Evolutionary conservation across 2,797 vertebrate genomes (phyloP).

Genomic region (Chiroxiphia lanceolata): DNA sequence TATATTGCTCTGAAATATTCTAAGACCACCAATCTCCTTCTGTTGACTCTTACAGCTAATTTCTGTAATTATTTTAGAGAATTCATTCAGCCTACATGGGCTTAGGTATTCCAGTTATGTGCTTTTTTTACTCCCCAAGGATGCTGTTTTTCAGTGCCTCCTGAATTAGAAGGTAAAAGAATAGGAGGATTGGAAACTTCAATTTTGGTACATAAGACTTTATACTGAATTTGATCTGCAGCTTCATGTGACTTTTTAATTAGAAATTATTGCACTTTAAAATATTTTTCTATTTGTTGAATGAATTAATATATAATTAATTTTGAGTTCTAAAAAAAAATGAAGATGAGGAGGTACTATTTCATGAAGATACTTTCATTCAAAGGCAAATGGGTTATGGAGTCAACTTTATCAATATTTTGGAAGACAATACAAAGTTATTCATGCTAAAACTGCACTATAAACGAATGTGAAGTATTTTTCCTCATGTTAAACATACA

Average conservation of each 20-base stretch:
- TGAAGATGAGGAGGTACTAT: background rate
- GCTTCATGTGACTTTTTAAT: background rate
- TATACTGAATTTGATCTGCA: background rate
- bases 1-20: background rate
- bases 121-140: background rate
- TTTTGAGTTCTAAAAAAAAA: background rate
- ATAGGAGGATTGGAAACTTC: background rate
- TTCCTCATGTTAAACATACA: rapidly evolving
- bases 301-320: background rate
- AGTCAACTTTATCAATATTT: background rate
- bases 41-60: background rate
- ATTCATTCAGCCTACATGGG: background rate
- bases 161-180: background rate
- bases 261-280: background rate
- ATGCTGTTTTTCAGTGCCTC: background rate
- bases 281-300: background rate
- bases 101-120: background rate
- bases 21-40: background rate
- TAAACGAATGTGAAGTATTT: background rate
- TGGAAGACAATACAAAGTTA: background rate
- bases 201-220: background rate
- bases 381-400: background rate
- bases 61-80: background rate
- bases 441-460: background rate
- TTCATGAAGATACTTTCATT: background rate